Conservation (phyloP, 2,113 vertebrate genomes). For the Tiliqua scincoides region DNA sequence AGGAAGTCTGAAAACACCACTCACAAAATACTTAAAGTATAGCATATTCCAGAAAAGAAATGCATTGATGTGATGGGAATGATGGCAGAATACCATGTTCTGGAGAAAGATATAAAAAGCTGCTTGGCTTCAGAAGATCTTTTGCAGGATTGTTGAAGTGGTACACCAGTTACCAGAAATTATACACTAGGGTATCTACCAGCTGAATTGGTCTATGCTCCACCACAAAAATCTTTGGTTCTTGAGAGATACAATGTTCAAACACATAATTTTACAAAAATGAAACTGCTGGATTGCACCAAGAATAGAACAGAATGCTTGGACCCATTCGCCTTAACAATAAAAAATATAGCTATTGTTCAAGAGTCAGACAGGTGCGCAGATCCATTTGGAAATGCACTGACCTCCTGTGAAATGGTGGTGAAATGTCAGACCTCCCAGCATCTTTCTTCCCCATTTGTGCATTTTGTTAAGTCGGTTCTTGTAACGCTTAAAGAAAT, state of each 20-base stretch:
- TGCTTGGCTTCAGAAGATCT: neutral
- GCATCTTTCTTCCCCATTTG: neutral
- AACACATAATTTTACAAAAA: constrained; percentile 1
- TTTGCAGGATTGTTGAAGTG: neutral
- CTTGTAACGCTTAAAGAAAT: too few relatives aligned
- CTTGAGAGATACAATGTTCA: neutral
- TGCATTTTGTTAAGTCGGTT: neutral
- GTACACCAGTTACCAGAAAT: neutral
- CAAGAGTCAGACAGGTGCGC: neutral
- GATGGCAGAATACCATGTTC: neutral
- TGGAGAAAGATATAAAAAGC: neutral
- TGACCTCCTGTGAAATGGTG: neutral
- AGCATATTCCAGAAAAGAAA: neutral
- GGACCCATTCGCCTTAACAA: neutral
- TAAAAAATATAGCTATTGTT: neutral
- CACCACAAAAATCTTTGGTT: neutral
- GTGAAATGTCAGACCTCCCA: neutral
- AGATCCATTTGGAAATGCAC: neutral
- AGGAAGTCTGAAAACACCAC: neutral
- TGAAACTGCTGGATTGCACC: neutral
- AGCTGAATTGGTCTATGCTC: neutral
- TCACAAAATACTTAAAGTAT: neutral
- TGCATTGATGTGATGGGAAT: neutral
- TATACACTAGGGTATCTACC: neutral
- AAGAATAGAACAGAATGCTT: neutral